A percentile compares a stretch with the other conserved stretches of the same genome.
These are phyloP conservation scores for Cherax destructor DNA, from an alignment of 1,140 invertebrate species.

Conservation along the genomic window DNA sequence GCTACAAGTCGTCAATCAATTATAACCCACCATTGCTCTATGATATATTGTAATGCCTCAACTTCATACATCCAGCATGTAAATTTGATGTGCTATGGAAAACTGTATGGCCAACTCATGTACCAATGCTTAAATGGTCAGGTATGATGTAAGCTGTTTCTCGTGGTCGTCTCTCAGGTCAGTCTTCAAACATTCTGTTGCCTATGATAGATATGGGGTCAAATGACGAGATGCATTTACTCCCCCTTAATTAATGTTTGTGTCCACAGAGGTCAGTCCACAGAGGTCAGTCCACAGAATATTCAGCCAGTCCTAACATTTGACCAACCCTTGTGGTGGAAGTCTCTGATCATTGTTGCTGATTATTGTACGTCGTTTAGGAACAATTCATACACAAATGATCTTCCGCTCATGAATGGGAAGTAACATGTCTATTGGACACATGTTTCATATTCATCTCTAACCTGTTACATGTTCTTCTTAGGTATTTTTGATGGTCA, in stretches of 20 bases:
- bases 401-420: slow-evolving; percentile 21
- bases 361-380: background rate
- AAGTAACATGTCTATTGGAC: slow-evolving; percentile 9
- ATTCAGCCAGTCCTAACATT: background rate
- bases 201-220: slow-evolving; percentile 27
- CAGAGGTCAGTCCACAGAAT: background rate
- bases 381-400: slow-evolving; percentile 4
- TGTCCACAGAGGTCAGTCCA: too few species aligned
- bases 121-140: slow-evolving; percentile 2
- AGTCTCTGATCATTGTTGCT: slow-evolving; percentile 1
- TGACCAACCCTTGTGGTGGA: slow-evolving; percentile 32
- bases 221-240: background rate
- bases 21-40: background rate
- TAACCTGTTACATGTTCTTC: too few species aligned
- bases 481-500: too few species aligned
- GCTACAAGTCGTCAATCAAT: background rate
- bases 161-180: background rate
- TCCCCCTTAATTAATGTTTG: background rate
- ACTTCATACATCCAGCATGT: background rate
- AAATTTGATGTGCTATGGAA: slow-evolving; percentile 3
- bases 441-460: background rate
- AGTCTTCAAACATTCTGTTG: slow-evolving; percentile 16
- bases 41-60: background rate
- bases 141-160: slow-evolving; percentile 21
- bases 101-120: background rate